Conservation (phyloP, 1,140 invertebrate species). For the Dendrolimus kikuchii region DNA sequence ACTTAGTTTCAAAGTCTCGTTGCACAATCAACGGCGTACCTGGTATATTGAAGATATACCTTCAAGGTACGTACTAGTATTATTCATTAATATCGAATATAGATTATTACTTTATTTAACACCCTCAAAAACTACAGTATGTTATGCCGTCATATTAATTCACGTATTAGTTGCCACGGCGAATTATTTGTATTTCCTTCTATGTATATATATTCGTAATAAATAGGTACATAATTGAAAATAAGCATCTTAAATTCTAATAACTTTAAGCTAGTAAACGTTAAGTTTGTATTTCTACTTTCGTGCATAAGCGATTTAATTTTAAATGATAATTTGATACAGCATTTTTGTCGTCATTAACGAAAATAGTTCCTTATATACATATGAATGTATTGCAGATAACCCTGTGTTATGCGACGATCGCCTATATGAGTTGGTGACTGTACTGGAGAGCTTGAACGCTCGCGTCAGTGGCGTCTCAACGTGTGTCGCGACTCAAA, state of each 20-base stretch:
- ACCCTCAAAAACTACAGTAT: too few relatives aligned
- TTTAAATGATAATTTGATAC: too few relatives aligned
- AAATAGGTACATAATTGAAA: too few relatives aligned
- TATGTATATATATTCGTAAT: too few relatives aligned
- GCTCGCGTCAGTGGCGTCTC: constrained; percentile 78
- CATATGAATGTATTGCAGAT: constrained; percentile 68
- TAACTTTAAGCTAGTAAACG: too few relatives aligned
- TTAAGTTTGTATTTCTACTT: neutral
- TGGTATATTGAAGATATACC: constrained; percentile 82
- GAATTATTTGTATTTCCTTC: too few relatives aligned
- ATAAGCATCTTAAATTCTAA: too few relatives aligned
- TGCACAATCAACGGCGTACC: constrained; percentile 83
- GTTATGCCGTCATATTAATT: too few relatives aligned
- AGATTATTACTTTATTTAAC: neutral
- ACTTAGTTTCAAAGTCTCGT: constrained; percentile 83
- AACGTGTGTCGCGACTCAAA: constrained; percentile 67
- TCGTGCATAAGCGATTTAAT: constrained; percentile 1
- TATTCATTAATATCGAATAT: neutral
- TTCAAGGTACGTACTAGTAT: constrained; percentile 77
- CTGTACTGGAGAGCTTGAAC: constrained; percentile 78
- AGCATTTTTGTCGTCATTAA: too few relatives aligned
- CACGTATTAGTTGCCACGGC: too few relatives aligned
- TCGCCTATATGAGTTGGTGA: constrained; percentile 77
- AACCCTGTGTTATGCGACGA: constrained; percentile 84
- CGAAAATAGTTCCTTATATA: too few relatives aligned